These are phyloP conservation scores for Drosophila rellima DNA, from an alignment of 2,888 invertebrate genomes.

Conservation along the genomic window DNA sequence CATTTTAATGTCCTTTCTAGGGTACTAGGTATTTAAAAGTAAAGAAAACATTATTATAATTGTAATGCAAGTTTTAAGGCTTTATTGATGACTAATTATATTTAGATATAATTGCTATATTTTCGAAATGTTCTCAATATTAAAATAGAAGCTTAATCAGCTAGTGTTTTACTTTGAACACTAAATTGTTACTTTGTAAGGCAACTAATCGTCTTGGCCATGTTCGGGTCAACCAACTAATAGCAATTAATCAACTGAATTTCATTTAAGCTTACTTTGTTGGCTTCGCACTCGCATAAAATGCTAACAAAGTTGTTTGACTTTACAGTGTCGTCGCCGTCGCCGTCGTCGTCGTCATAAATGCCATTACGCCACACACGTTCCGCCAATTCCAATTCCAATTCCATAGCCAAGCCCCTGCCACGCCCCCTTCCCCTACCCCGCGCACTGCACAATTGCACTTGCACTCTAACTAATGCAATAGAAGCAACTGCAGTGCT, in stretches of 20 bases:
- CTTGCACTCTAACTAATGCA: conserved; percentile 59
- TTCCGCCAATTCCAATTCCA: conserved; percentile 26
- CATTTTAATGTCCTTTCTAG: too few species aligned
- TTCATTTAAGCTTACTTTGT: conserved; percentile 64
- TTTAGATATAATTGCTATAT: background rate
- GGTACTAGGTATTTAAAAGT: too few species aligned
- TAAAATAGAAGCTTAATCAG: background rate
- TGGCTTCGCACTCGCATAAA: conserved; percentile 50
- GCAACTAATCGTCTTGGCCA: conserved; percentile 30
- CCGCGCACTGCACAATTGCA: too few species aligned
- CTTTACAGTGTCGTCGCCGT: conserved; percentile 46
- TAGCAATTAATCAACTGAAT: conserved; percentile 59
- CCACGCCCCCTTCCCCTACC: background rate
- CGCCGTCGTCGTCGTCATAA: conserved; percentile 45
- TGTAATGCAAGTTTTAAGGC: too few species aligned
- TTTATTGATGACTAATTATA: too few species aligned
- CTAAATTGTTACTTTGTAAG: conserved; percentile 3
- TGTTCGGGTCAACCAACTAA: conserved; percentile 42
- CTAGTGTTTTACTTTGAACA: background rate
- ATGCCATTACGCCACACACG: conserved; percentile 58
- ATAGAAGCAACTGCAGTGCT: conserved; percentile 38
- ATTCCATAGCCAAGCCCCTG: conserved; percentile 11
- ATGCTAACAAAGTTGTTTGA: conserved; percentile 67
- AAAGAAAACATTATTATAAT: too few species aligned
- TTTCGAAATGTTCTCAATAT: background rate